Evolutionary conservation across 2,888 invertebrate genomes (phyloP).

Genomic region (Amiota communis): DNA sequence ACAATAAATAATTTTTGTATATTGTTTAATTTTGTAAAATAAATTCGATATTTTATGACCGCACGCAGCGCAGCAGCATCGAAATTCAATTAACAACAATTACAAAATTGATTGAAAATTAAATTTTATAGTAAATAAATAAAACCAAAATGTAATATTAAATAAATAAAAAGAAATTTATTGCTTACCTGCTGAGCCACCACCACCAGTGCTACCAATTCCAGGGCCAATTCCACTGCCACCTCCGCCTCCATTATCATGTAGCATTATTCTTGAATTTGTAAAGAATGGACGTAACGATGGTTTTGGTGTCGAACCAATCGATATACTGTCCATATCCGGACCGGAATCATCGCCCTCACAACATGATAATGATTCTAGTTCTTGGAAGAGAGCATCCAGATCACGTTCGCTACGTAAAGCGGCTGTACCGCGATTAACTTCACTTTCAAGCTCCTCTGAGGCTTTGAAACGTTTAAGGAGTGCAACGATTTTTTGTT

Average conservation of each 20-base stretch:
- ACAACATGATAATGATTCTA: constrained; percentile 92
- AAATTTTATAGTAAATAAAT: background rate
- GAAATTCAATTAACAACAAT: background rate
- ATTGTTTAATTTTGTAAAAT: too few species aligned
- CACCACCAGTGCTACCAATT: constrained; percentile 46
- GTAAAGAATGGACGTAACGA: constrained; percentile 96
- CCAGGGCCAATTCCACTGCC: constrained; percentile 41
- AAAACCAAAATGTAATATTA: constrained; percentile 13
- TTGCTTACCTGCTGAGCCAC: constrained; percentile 40
- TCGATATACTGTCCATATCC: constrained; percentile 95
- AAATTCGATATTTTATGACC: background rate
- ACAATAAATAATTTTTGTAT: constrained; percentile 34
- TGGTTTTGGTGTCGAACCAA: constrained; percentile 97
- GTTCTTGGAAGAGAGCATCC: constrained; percentile 95
- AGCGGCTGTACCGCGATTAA: constrained; percentile 76
- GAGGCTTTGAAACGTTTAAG: constrained; percentile 94
- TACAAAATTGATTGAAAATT: background rate
- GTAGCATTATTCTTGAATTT: constrained; percentile 86
- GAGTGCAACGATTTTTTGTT: constrained; percentile 96
- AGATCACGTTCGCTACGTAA: constrained; percentile 88
- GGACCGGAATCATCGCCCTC: constrained; percentile 92
- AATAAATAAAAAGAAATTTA: constrained; percentile 33
- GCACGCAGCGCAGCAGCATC: background rate
- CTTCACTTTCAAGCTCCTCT: constrained; percentile 87
- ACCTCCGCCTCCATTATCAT: constrained; percentile 70